Percentiles rank a stretch among this genome's conserved stretches.
Evolutionary conservation across 2,113 vertebrate genomes (phyloP).

Genomic region (Podiceps cristatus): DNA sequence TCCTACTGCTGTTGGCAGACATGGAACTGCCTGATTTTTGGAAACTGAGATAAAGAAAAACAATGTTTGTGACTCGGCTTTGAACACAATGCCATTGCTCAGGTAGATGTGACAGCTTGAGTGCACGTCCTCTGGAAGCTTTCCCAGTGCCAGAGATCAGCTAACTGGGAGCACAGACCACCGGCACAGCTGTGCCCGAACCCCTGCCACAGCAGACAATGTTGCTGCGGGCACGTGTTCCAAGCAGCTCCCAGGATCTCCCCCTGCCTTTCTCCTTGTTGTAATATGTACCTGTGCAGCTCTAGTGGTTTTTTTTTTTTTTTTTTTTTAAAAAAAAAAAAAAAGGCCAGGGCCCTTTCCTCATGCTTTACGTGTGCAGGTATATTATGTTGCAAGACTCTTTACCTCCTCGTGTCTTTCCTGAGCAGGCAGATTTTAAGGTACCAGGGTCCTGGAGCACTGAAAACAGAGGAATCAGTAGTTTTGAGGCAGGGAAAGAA

Average conservation of each 20-base stretch:
- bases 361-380: rapidly evolving
- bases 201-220: background rate
- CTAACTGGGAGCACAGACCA: background rate
- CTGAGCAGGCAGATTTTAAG: background rate
- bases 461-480: background rate
- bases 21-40: background rate
- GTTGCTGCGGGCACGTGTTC: background rate
- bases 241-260: background rate
- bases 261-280: background rate
- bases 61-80: background rate
- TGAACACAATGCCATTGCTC: background rate
- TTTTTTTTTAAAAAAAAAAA: too few species aligned
- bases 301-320: background rate
- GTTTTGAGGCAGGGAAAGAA: background rate
- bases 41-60: background rate
- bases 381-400: background rate
- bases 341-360: background rate
- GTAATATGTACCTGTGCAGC: background rate
- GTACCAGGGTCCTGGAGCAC: background rate
- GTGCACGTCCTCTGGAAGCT: background rate
- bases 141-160: background rate
- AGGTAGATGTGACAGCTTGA: background rate
- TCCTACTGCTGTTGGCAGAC: background rate
- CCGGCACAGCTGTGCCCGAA: background rate
- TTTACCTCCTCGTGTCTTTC: background rate